phyloP scores from a whole-genome alignment of 1,140 invertebrate species.

The Sycophaga agraensis region DNA sequence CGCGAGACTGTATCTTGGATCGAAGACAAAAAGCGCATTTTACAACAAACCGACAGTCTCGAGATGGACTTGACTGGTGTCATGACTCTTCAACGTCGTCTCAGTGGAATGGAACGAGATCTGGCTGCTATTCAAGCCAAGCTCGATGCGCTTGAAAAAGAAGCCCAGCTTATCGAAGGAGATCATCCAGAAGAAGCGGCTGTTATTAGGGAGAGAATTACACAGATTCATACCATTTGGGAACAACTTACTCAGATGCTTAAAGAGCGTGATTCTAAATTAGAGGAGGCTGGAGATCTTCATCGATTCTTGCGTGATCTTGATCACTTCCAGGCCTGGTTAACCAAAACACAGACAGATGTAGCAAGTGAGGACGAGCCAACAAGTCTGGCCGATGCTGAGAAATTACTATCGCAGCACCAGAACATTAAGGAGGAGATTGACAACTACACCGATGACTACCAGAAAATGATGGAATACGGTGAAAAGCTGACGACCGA shows the following conservation, averaged over 20 bases:
- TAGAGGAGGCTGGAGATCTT: conserved; percentile 97
- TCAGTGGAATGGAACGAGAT: conserved; percentile 98
- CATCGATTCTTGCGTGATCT: conserved; percentile 97
- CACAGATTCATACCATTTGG: conserved; percentile 90
- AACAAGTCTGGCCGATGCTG: conserved; percentile 92
- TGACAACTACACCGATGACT: conserved; percentile 97
- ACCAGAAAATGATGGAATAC: conserved; percentile 99
- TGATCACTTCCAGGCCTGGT: conserved; percentile 99
- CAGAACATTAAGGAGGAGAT: conserved; percentile 98
- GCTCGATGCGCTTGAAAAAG: conserved; percentile 87
- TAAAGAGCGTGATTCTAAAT: conserved; percentile 94
- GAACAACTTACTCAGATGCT: conserved; percentile 95
- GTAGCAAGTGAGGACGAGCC: conserved; percentile 98
- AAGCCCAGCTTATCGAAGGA: conserved; percentile 86
- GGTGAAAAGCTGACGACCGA: conserved; percentile 91
- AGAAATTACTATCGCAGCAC: conserved; percentile 94
- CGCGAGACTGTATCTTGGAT: conserved; percentile 99
- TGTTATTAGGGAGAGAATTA: conserved; percentile 86
- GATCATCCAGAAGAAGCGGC: conserved; percentile 96
- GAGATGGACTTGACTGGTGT: conserved; percentile 94
- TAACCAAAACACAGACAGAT: conserved; percentile 96
- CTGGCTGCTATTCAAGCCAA: conserved; percentile 97
- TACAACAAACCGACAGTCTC: conserved; percentile 91
- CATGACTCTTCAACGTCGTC: conserved; percentile 79
- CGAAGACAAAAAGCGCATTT: conserved; percentile 96